phyloP scores from a whole-genome alignment of 1,140 invertebrate genomes.

The Tribolium madens region DNA sequence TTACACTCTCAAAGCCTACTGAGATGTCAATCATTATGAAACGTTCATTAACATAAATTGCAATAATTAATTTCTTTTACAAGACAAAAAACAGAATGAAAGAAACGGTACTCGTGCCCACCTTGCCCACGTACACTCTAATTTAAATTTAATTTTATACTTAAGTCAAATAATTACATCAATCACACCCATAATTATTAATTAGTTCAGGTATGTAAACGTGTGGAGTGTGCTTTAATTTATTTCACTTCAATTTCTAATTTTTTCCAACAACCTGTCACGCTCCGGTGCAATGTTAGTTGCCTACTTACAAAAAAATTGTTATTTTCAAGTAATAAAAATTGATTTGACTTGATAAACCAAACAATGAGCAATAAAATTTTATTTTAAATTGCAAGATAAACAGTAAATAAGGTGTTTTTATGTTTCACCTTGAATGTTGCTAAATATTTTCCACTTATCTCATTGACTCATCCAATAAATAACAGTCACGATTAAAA shows the following conservation, averaged over 20 bases:
- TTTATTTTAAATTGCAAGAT: background rate
- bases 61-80: too few species aligned
- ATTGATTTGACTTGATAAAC: too few species aligned
- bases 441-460: background rate
- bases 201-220: constrained; percentile 19
- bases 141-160: constrained; percentile 16
- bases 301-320: background rate
- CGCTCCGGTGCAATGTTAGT: background rate
- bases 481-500: constrained; percentile 43
- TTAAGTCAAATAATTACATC: constrained; percentile 7
- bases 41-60: too few species aligned
- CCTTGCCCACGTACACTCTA: constrained; percentile 3
- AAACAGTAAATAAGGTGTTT: background rate
- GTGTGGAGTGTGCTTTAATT: constrained; percentile 29
- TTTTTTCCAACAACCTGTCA: background rate
- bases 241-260: constrained; percentile 50
- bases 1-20: too few species aligned
- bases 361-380: background rate
- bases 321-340: too few species aligned
- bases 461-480: constrained; percentile 42
- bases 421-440: constrained; percentile 4
- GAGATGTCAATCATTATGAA: too few species aligned
- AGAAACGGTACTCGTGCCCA: background rate
- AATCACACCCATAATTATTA: constrained; percentile 32
- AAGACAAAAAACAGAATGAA: too few species aligned